Base-by-base conservation (phyloP, 2,113 vertebrate species). In the Ageneiosus marmoratus region DNA sequence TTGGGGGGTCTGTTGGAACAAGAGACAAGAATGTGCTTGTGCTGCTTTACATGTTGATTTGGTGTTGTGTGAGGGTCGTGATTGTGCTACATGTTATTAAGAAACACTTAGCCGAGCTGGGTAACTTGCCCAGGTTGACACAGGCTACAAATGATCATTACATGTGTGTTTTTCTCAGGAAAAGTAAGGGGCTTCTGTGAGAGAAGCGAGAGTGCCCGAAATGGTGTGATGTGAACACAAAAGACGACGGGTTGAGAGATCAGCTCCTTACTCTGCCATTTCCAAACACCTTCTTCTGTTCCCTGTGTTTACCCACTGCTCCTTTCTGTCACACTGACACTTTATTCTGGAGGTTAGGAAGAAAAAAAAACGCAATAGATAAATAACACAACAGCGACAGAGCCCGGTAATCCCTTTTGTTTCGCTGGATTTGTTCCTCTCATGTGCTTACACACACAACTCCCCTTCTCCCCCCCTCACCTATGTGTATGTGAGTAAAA, bases 361-460 rank as follows among this genome's bases (percentile, higher is more conserved):
- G 4, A 22, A 86, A 77, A 83, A 84, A 83, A 83, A 87, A 65
- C 50, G 50, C 85, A 84, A 88, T 77, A 87, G 86, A 90, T 90
- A 90, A 88, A 90, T 84, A 87, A 88, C 86, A 87, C 81, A 82
- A 87, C 87, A 84, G 86, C 85, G 75, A 80, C 84, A 86, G 79
- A 88, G 85, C 83, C 67, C 85, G 70, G 78, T 90, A 90, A 88
- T 89, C 89, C 88, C 84, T 87, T 88, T 89, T 88, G 88, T 88
- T 88, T 87, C 85, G 77, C 80, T 77, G 84, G 79, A 83, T 89
- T 85, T 86, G 78, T 85, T 88, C 83, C 86, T 87, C 86, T 88
- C 87, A 1, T 63, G 72, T 77, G 79, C 87, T 80, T 87, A 87
- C 67, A 83, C 73, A 76, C 73, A 75, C 50, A 75, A 70, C 67